These are phyloP conservation scores for Poeciliopsis presidionis DNA, from an alignment of 2,797 vertebrate genomes.

Conservation along the genomic window DNA sequence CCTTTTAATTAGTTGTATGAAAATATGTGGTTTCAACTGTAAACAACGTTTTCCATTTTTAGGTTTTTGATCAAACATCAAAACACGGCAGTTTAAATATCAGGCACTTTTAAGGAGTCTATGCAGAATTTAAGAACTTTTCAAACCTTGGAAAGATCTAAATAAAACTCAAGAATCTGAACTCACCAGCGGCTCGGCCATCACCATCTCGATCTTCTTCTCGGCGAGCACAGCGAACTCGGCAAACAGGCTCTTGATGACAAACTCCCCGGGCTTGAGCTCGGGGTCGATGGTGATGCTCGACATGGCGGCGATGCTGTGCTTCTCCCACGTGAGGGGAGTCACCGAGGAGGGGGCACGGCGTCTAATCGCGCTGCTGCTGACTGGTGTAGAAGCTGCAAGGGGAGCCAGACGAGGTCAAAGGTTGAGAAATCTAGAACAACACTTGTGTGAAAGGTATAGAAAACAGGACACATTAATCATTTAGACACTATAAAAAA, in stretches of 20 bases:
- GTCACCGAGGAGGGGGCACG: conserved; percentile 84
- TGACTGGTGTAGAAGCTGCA: conserved; percentile 89
- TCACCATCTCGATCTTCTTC: conserved; percentile 99
- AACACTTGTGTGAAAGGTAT: conserved; percentile 15
- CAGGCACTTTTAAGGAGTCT: no score
- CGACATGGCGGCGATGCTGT: conserved; percentile 90
- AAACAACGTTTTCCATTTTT: no score
- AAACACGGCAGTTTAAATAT: no score
- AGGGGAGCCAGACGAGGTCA: conserved; percentile 35
- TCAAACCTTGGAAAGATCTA: no score
- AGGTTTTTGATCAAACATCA: no score
- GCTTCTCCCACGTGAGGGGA: conserved; percentile 88
- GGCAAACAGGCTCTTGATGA: conserved; percentile 99
- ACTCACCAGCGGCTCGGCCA: conserved; percentile 99
- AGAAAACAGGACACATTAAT: not conserved
- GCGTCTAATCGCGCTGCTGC: conserved; percentile 87
- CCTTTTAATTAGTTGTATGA: no score
- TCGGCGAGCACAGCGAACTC: conserved; percentile 98
- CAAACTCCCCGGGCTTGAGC: conserved; percentile 98
- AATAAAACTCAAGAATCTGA: not conserved
- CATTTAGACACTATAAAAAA: not conserved
- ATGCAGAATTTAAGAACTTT: no score
- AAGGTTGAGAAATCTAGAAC: conserved; percentile 36
- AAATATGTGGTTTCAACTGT: no score
- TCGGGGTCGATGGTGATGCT: conserved; percentile 99